Conservation (phyloP, 2,113 vertebrate genomes). For the Desmodus rotundus region DNA sequence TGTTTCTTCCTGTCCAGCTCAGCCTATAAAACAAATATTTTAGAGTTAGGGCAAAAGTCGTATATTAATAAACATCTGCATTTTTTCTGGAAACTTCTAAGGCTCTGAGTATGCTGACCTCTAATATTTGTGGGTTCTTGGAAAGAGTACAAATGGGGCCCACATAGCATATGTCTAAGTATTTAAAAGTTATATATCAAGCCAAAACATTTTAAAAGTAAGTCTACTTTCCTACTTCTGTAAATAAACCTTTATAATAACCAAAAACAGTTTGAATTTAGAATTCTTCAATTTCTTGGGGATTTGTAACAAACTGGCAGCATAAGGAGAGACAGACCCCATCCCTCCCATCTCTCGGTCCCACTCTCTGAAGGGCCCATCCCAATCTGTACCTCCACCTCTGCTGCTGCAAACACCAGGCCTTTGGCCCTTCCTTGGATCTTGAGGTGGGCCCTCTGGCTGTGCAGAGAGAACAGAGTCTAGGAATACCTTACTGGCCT, state of each 20-base stretch:
- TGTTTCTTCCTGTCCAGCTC: neutral
- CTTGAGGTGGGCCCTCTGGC: neutral
- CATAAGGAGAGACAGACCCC: neutral
- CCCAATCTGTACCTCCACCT: neutral
- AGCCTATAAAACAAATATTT: neutral
- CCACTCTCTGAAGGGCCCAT: rapidly evolving
- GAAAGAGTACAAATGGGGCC: neutral
- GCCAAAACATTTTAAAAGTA: neutral
- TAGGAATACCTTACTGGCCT: neutral
- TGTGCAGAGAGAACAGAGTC: neutral
- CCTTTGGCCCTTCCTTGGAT: neutral
- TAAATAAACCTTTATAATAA: conserved; percentile 20
- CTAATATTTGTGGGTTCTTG: neutral
- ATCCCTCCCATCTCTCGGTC: neutral
- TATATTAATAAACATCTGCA: neutral
- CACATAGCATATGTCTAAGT: neutral
- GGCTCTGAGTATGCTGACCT: neutral
- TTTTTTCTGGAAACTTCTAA: neutral
- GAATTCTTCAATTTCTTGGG: neutral
- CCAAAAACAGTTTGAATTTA: neutral
- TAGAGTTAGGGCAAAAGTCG: neutral
- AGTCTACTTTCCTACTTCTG: neutral
- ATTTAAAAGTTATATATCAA: neutral
- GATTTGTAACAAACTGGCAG: neutral
- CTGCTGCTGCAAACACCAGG: neutral